phyloP scores from a whole-genome alignment of 2,797 vertebrate species.

The Pogoniulus pusillus region DNA sequence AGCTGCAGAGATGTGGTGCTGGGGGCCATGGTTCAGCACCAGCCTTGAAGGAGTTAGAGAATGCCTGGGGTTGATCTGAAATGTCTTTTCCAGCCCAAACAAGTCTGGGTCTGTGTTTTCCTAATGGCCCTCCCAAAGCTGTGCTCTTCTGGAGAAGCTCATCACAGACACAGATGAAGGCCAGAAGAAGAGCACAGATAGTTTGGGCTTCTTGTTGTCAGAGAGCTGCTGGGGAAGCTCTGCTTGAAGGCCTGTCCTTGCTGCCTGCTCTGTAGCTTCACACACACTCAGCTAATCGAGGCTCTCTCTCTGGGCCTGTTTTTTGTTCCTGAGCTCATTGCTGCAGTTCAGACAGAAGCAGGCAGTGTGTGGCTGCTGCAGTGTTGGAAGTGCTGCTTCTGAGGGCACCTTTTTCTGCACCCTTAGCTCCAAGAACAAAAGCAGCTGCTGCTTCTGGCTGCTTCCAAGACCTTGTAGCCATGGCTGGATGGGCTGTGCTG shows the following conservation, averaged over 20 bases:
- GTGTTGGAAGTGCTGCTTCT: not conserved
- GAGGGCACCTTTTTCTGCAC: not conserved
- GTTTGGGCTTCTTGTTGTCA: not conserved
- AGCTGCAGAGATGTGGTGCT: too few relatives aligned
- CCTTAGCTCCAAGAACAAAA: not conserved
- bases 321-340: not conserved
- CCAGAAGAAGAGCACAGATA: not conserved
- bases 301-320: not conserved
- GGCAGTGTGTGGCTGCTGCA: not conserved
- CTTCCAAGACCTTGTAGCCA: not conserved
- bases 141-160: not conserved
- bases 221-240: not conserved
- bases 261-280: too few relatives aligned
- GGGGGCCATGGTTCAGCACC: too few relatives aligned
- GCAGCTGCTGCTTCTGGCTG: not conserved
- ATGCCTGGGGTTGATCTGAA: too few relatives aligned
- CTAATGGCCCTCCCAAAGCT: not conserved
- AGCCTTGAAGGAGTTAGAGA: too few relatives aligned
- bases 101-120: not conserved
- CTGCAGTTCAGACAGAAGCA: not conserved
- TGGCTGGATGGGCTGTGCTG: accelerated
- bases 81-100: too few relatives aligned
- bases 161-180: accelerated
- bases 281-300: not conserved
- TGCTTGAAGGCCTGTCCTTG: not conserved